A percentile compares a stretch with the other conserved stretches of the same genome.
Conservation (phyloP, 2,888 invertebrate genomes). For the Oxycera nigricornis region DNA sequence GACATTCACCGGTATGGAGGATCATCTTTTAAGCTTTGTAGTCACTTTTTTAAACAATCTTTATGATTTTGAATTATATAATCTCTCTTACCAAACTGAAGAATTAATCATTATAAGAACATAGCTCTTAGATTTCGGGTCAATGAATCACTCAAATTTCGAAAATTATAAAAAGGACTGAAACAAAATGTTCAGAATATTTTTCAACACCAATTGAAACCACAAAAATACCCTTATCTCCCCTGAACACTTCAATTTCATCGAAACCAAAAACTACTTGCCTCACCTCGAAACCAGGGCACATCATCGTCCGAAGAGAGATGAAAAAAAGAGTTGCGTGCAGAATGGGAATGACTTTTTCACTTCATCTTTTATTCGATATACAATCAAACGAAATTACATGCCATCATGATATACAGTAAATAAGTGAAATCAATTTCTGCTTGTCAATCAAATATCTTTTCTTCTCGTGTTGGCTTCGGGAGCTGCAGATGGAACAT, state of each 20-base stretch:
- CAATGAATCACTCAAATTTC: too few relatives aligned
- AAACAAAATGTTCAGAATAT: too few relatives aligned
- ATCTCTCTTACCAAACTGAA: too few relatives aligned
- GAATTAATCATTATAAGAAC: too few relatives aligned
- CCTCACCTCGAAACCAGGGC: not conserved
- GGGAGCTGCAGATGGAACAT: too few relatives aligned
- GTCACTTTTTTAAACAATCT: too few relatives aligned
- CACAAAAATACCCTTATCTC: too few relatives aligned
- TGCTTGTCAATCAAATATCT: constrained; percentile 1
- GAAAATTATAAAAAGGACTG: too few relatives aligned
- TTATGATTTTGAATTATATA: too few relatives aligned
- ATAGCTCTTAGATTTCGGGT: too few relatives aligned
- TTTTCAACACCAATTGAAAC: not conserved
- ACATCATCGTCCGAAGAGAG: not conserved
- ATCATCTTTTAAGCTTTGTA: too few relatives aligned
- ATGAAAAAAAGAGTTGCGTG: not conserved
- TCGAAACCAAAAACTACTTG: not conserved
- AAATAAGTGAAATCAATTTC: not conserved
- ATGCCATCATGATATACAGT: constrained; percentile 3
- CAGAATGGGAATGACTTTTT: not conserved
- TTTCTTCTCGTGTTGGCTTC: not conserved
- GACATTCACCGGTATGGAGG: too few relatives aligned
- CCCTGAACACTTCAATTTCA: not conserved
- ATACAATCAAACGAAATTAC: constrained; percentile 6
- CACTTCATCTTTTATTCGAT: constrained; percentile 1